These are phyloP conservation scores for Calameuta filiformis DNA, from an alignment of 2,888 invertebrate species.

Conservation along the genomic window DNA sequence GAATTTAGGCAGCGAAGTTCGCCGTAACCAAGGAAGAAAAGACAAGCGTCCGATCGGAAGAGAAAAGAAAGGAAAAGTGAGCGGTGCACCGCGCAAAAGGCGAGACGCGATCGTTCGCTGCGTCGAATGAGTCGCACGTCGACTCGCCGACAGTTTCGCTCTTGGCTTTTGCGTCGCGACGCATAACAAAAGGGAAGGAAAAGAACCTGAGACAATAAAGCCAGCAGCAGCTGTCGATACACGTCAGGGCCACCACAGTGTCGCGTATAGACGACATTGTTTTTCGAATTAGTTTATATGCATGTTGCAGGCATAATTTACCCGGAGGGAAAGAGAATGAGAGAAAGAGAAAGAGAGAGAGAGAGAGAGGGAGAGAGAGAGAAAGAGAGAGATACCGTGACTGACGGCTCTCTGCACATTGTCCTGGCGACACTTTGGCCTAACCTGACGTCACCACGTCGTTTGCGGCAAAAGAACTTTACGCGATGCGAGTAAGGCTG, in stretches of 20 bases:
- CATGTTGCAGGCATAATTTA: constrained; percentile 12
- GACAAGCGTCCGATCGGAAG: too few species aligned
- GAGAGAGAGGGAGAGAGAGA: too few species aligned
- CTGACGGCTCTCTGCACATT: neutral
- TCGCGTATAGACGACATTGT: constrained; percentile 38
- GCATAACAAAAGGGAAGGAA: constrained; percentile 10
- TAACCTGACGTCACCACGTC: neutral
- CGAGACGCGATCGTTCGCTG: neutral
- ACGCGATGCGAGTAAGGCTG: neutral
- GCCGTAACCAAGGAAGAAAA: neutral
- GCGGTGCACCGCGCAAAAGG: neutral
- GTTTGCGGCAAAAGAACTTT: neutral
- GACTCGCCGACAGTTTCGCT: neutral
- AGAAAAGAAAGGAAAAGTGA: neutral
- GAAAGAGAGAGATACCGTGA: neutral
- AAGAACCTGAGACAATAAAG: constrained; percentile 22
- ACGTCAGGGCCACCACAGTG: constrained; percentile 33
- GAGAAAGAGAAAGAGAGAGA: too few species aligned
- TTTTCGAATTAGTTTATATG: constrained; percentile 25
- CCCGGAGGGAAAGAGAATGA: neutral
- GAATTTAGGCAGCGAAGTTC: neutral
- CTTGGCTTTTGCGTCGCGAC: neutral
- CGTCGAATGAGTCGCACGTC: neutral
- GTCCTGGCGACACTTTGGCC: neutral
- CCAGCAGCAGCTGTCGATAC: constrained; percentile 36